Evolutionary conservation across 2,113 vertebrate genomes (phyloP).

Genomic region (Corythoichthys haematopterus): DNA sequence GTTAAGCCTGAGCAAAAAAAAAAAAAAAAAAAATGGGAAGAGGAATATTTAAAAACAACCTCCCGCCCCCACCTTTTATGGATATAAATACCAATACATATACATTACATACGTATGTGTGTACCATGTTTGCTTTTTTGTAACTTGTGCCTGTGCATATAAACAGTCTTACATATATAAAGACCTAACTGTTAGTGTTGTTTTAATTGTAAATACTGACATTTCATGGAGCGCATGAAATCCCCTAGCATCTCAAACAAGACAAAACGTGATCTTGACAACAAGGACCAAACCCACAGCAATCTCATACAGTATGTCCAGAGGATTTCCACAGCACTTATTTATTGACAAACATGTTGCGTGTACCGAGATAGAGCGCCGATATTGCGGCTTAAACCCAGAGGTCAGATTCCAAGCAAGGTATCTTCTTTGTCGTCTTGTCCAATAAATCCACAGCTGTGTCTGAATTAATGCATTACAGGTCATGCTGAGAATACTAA

Average conservation of each 20-base stretch:
- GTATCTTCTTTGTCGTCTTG: constrained; percentile 25
- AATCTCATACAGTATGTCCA: constrained; percentile 22
- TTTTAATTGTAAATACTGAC: constrained; percentile 38
- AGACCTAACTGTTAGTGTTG: constrained; percentile 1
- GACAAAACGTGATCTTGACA: constrained; percentile 15
- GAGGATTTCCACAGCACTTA: constrained; percentile 37
- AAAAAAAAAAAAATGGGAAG: too few species aligned
- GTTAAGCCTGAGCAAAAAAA: too few species aligned
- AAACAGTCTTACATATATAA: not conserved
- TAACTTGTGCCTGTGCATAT: too few species aligned
- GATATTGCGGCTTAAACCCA: constrained; percentile 25
- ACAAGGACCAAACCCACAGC: constrained; percentile 24
- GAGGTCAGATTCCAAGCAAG: constrained; percentile 32
- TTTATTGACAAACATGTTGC: constrained; percentile 48
- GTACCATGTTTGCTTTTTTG: too few species aligned
- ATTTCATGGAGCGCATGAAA: constrained; percentile 11
- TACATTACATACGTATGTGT: too few species aligned
- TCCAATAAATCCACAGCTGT: constrained; percentile 68
- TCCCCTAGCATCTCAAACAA: constrained; percentile 12
- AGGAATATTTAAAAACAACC: too few species aligned
- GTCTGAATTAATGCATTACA: constrained; percentile 75
- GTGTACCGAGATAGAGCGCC: constrained; percentile 6
- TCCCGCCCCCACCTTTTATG: too few species aligned
- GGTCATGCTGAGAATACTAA: constrained; percentile 69
- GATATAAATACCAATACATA: too few species aligned